Evolutionary conservation across 2,113 vertebrate genomes (phyloP).

Genomic region (Plecturocebus donacophilus): DNA sequence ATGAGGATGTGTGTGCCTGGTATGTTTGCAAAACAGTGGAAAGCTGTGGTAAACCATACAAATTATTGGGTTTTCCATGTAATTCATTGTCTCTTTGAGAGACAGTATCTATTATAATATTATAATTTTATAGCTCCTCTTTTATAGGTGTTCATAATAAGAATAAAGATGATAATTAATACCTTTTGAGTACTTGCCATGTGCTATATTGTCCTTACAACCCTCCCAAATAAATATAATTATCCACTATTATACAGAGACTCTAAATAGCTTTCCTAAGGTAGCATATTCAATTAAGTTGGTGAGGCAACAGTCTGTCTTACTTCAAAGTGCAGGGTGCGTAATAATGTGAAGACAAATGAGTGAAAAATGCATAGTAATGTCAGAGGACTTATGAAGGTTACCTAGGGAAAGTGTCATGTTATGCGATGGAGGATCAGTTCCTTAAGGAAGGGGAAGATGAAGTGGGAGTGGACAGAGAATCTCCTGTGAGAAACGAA

Average conservation of each 20-base stretch:
- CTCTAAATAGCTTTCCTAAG: neutral
- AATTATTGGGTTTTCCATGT: neutral
- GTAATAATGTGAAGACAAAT: neutral
- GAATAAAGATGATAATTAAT: neutral
- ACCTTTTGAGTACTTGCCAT: neutral
- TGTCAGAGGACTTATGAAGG: neutral
- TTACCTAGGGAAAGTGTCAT: neutral
- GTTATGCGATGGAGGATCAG: neutral
- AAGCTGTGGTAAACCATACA: neutral
- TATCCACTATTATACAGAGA: conserved; percentile 11
- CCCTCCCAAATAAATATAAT: conserved; percentile 16
- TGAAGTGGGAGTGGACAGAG: neutral
- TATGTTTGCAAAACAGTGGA: neutral
- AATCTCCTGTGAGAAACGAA: neutral
- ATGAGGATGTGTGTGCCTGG: neutral
- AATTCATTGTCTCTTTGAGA: neutral
- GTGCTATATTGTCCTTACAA: neutral
- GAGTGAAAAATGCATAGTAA: neutral
- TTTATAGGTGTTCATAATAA: neutral
- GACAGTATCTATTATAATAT: neutral
- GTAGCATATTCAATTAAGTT: neutral
- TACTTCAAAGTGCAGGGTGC: neutral
- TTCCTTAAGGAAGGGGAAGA: neutral
- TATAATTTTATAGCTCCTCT: neutral
- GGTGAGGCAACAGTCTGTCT: neutral